Percentiles rank a stretch among this genome's conserved stretches.
Conservation (phyloP, 2,888 invertebrate genomes). For the Embidobia sp. region DNA sequence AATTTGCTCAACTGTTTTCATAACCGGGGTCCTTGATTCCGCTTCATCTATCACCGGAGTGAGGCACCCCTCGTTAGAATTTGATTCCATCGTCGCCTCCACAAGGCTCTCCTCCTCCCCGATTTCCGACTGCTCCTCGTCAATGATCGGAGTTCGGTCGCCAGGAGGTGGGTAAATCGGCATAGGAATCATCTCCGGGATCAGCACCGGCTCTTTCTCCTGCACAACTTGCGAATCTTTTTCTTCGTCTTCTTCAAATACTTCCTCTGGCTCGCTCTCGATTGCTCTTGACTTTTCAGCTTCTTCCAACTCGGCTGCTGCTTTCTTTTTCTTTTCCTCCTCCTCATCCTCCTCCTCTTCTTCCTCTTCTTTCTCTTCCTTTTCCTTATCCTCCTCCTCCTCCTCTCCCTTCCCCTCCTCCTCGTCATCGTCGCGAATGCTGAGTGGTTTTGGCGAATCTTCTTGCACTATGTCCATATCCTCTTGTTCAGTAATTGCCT, state of each 20-base stretch:
- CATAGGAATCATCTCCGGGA: conserved; percentile 23
- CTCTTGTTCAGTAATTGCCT: no score
- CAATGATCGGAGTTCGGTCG: conserved; percentile 37
- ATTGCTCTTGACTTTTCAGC: background rate
- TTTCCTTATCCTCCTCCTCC: conserved; percentile 6
- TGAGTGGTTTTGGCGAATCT: background rate
- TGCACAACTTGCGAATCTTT: background rate
- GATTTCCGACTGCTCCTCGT: conserved; percentile 20
- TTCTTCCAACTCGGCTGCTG: background rate
- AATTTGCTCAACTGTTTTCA: background rate
- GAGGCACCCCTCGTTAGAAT: conserved; percentile 23
- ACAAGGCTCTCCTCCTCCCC: conserved; percentile 3
- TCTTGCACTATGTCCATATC: background rate
- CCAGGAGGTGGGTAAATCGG: conserved; percentile 3
- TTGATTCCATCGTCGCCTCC: background rate
- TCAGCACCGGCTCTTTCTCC: background rate
- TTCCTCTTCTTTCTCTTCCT: conserved; percentile 26
- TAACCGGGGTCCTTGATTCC: background rate
- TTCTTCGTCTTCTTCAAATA: background rate
- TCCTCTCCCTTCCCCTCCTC: background rate
- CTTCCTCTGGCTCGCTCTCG: no score
- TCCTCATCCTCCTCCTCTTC: conserved; percentile 4
- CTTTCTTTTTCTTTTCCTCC: conserved; percentile 1
- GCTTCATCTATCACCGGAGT: conserved; percentile 44
- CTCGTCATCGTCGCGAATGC: no score